These are phyloP conservation scores for Lepisosteus oculatus DNA, from an alignment of 2,113 vertebrate genomes.

Conservation along the genomic window DNA sequence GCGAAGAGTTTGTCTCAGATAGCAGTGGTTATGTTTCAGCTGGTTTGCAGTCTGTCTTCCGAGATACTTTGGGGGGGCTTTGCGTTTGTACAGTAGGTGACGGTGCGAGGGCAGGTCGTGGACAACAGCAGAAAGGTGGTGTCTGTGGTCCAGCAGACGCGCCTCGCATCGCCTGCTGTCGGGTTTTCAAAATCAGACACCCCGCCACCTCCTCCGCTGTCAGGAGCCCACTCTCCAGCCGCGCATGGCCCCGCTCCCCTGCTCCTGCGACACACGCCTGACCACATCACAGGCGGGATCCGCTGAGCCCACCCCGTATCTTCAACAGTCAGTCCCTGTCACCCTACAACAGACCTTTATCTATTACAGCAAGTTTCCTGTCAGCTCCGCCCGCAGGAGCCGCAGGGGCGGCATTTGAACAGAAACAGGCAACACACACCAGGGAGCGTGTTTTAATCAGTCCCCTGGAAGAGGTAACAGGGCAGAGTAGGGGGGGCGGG, in stretches of 20 bases:
- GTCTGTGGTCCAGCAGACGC: too few relatives aligned
- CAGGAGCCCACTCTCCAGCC: neutral
- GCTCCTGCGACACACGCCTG: neutral
- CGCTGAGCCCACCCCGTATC: constrained; percentile 8
- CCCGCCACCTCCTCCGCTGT: neutral
- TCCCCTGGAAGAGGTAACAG: neutral
- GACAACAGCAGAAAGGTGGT: too few relatives aligned
- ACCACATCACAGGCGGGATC: constrained; percentile 17
- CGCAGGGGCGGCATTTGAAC: neutral
- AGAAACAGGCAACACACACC: neutral
- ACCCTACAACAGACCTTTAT: constrained; percentile 19
- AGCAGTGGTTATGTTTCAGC: too few relatives aligned
- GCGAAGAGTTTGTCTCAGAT: too few relatives aligned
- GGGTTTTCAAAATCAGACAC: neutral
- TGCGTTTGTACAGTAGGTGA: too few relatives aligned
- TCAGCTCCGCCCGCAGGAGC: neutral
- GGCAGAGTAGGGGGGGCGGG: neutral
- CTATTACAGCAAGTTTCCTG: constrained; percentile 20
- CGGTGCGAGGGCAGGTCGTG: too few relatives aligned
- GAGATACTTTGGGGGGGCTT: too few relatives aligned
- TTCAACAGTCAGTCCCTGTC: constrained; percentile 22
- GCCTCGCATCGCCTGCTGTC: neutral
- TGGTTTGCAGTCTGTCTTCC: too few relatives aligned
- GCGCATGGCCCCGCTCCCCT: neutral
- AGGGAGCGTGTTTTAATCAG: neutral